Base-by-base conservation (phyloP, 2,888 invertebrate species). In the Oscheius myriophilus region DNA sequence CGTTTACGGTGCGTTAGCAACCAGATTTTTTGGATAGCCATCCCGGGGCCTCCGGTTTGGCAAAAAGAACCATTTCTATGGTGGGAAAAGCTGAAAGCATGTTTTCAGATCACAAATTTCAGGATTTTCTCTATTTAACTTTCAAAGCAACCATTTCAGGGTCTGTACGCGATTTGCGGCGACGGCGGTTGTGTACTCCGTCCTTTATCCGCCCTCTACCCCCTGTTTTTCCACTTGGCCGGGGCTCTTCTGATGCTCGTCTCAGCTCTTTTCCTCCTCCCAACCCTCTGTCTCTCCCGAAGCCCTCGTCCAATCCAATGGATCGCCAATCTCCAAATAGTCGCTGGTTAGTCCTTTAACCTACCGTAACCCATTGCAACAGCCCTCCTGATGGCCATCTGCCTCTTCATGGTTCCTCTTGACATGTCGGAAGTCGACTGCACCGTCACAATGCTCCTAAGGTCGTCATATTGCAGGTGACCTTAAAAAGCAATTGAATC, bases 371-470 rank as follows among this genome's bases (percentile, higher is more conserved):
- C 11, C 39, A 12, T 23, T 12, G 6, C n/a, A 58, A 33, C 42
- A 57, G 67, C 51, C 23, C 39, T 52, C 18, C 26, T 61, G 18
- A 67, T 67, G 67, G 61, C 67, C 25, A 42, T 53, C 43, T 39
- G 59, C 16, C 61, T 67, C 23, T 61, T 67, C 41, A 23, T 55
- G 12, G 52, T 67, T 42, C 59, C 67, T 1, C 18, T 53, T n/a
- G 61, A 67, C 59, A 67, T 67, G 67, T 42, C 49, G 16, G 67
- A 67, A 18, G 45, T 67, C 16, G 67, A 67, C 45, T 67, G 67
- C 39, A 52, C 67, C 33, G 25, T 67, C 18, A 52, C 67, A n/a
- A 55, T 55, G 54, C 59, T 67, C 23, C 53, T 67, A 14, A 16
- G 67, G 21, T 67, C 67, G 7, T 61, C 59, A 23, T 61, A 49